Percentiles rank a stretch among this genome's conserved stretches.
These are phyloP conservation scores for Propithecus perrieri DNA, from an alignment of 2,797 vertebrate species.

Conservation along the genomic window DNA sequence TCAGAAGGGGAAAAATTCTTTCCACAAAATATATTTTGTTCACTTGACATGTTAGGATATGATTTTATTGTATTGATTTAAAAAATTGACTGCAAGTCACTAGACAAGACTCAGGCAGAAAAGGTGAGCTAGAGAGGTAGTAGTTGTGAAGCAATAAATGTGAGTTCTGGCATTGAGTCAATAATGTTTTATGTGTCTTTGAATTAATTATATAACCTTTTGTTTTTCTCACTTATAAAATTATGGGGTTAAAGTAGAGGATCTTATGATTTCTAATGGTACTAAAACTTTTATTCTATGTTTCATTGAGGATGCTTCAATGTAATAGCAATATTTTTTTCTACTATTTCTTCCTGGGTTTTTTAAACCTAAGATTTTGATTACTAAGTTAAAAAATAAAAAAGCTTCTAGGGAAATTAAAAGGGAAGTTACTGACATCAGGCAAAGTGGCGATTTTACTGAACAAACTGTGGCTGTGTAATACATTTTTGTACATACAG, in stretches of 20 bases:
- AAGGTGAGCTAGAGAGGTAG: not conserved
- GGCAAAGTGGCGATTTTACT: not conserved
- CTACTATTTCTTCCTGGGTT: not conserved
- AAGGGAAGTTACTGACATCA: not conserved
- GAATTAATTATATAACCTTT: not conserved
- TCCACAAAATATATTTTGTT: not conserved
- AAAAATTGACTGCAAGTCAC: not conserved
- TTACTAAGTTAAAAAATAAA: not conserved
- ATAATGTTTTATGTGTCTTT: not conserved
- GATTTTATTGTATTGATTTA: not conserved
- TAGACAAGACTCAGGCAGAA: slow-evolving; percentile 3
- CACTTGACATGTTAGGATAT: not conserved
- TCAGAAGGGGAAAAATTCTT: not conserved
- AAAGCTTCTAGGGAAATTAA: not conserved
- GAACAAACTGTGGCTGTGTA: not conserved
- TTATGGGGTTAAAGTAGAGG: not conserved
- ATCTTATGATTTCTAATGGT: not conserved
- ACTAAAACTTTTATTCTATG: not conserved
- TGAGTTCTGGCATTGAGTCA: not conserved
- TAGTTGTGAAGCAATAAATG: not conserved
- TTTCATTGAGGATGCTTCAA: not conserved
- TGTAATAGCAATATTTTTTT: not conserved
- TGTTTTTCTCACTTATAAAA: not conserved
- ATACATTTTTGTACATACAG: not conserved
- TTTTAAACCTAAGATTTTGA: not conserved